These are phyloP conservation scores for Heptranchias perlo DNA, from an alignment of 2,113 vertebrate genomes.

Conservation along the genomic window DNA sequence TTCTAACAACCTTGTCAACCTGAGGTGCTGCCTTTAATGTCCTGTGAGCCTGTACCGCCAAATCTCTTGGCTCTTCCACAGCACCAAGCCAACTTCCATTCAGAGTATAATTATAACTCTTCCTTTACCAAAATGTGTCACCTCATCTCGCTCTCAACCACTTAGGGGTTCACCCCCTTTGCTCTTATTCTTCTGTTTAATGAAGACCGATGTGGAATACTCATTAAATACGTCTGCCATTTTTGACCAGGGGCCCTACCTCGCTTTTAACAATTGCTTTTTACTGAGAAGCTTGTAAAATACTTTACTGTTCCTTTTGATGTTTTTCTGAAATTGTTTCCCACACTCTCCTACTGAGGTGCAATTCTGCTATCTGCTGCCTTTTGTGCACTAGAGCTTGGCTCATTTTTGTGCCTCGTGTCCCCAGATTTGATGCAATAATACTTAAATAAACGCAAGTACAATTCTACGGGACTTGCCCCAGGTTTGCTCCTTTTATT, in stretches of 20 bases:
- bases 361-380: neutral
- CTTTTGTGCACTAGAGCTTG: neutral
- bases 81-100: neutral
- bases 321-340: neutral
- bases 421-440: neutral
- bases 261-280: neutral
- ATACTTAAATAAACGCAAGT: neutral
- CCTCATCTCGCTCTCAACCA: neutral
- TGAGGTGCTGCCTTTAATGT: too few relatives aligned
- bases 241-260: neutral
- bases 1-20: too few relatives aligned
- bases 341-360: neutral
- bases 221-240: neutral
- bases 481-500: neutral
- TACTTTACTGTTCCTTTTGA: neutral
- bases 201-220: neutral
- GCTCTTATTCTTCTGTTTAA: neutral
- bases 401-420: neutral
- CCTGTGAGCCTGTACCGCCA: too few relatives aligned
- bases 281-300: neutral
- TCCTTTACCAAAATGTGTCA: too few relatives aligned
- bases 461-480: too few relatives aligned
- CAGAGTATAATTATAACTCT: too few relatives aligned
- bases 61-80: neutral
- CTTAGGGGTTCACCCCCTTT: neutral